phyloP scores from a whole-genome alignment of 1,140 invertebrate genomes.

The Drosophila sturtevanti region DNA sequence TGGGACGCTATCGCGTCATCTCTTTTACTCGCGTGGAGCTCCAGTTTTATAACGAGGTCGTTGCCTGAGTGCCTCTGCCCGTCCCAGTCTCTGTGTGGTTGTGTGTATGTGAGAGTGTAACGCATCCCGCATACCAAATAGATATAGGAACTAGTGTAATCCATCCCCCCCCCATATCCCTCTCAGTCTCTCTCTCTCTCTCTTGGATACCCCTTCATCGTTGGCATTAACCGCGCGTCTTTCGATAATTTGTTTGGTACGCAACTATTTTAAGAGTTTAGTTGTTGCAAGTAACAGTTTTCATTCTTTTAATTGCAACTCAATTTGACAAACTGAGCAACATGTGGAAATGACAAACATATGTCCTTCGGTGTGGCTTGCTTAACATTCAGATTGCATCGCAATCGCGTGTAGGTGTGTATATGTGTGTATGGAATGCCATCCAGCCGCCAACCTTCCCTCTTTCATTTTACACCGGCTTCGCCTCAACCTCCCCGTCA shows the following conservation, averaged over 20 bases:
- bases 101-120: constrained; percentile 40
- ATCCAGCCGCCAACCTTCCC: too few relatives aligned
- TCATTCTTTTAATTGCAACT: constrained; percentile 66
- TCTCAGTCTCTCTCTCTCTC: too few relatives aligned
- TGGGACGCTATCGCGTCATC: constrained; percentile 17
- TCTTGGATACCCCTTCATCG: too few relatives aligned
- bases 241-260: constrained; percentile 55
- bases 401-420: constrained; percentile 73
- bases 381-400: constrained; percentile 81
- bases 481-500: background rate
- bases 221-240: constrained; percentile 13
- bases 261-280: constrained; percentile 61
- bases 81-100: background rate
- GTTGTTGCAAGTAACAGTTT: background rate
- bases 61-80: constrained; percentile 39
- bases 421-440: constrained; percentile 74
- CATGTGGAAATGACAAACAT: constrained; percentile 52
- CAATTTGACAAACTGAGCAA: constrained; percentile 70
- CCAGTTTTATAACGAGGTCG: constrained; percentile 77
- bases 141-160: constrained; percentile 59
- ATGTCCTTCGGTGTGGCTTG: constrained; percentile 52
- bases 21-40: constrained; percentile 36
- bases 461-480: background rate
- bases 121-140: constrained; percentile 73
- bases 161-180: too few relatives aligned